These are phyloP conservation scores for Sternotherus odoratus DNA, from an alignment of 2,797 vertebrate genomes.

Conservation along the genomic window DNA sequence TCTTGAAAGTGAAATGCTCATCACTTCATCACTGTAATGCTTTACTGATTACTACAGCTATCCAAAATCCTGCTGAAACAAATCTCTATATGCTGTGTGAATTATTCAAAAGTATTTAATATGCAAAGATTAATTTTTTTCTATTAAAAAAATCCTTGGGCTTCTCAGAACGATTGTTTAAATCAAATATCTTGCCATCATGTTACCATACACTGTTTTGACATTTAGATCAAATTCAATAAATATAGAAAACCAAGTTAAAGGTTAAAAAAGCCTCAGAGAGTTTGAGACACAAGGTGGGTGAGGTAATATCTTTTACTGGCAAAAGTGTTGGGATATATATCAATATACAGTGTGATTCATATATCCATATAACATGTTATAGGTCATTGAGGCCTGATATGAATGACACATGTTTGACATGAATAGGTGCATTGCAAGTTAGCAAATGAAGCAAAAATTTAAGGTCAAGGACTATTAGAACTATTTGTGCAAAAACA, in stretches of 20 bases:
- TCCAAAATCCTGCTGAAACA: neutral
- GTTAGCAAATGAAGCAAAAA: too few relatives aligned
- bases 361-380: too few relatives aligned
- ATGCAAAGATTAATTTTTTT: neutral
- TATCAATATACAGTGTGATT: too few relatives aligned
- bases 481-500: too few relatives aligned
- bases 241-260: neutral
- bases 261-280: constrained; percentile 4
- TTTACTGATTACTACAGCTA: neutral
- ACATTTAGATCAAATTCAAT: neutral
- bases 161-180: constrained; percentile 3
- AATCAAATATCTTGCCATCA: neutral
- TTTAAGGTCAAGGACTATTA: too few relatives aligned
- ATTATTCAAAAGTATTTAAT: neutral
- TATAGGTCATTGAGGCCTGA: too few relatives aligned
- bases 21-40: neutral
- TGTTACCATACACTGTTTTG: neutral
- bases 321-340: neutral
- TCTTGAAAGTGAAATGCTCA: neutral
- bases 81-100: neutral
- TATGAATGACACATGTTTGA: too few relatives aligned
- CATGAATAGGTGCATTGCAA: too few relatives aligned
- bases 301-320: neutral
- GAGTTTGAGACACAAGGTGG: neutral
- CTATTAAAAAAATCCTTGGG: neutral